Base-by-base conservation (phyloP, 2,888 invertebrate species). In the Chromoteleia sp. region DNA sequence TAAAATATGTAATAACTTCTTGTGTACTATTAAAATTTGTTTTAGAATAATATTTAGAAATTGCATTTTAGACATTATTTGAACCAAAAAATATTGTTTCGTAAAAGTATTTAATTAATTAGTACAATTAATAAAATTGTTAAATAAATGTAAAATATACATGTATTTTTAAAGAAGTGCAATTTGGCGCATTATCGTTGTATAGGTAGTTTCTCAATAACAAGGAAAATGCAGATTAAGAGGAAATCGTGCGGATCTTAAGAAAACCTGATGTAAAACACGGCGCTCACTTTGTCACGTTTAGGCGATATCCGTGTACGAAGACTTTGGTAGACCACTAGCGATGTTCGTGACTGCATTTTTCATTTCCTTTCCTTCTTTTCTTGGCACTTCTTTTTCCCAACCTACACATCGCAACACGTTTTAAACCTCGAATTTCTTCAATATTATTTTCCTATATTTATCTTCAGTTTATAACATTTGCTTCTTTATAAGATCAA, bases 271-370 rank as follows among this genome's bases (percentile, higher is more conserved):
- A 52, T 48, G 39, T 50, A 54, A 80, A 80, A 70, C 80, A 52
- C 65, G 39, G 74, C 56, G 43, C 54, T 80, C 74, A 68, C 52
- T 65, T 65, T 65, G 65, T 52, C 65, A 65, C 52, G 52, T 65
- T 65, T 65, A 33, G 39, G 48, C 65, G 70, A 75, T 80, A 80
- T 80, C 65, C 70, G 39, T 80, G 74, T 17, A 56, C 63, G 56
- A 21, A 52, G 74, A 52, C 65, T 68, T 67, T 50, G 68, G 68
- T 70, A 63, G 59, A 74, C 78, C 70, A 65, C 54, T 52, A 41
- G 65, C 56, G 63, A 33, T 61, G 58, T 79, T 73, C 82, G 75
- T 82, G 75, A 82, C 81, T 73, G 70, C 59, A 73, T 71, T 81
- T 79, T 81, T 78, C 73, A 63, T 74, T 54, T 75, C 52, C 61